These are phyloP conservation scores for Linurgus olivaceus DNA, from an alignment of 2,797 vertebrate species.

Conservation along the genomic window DNA sequence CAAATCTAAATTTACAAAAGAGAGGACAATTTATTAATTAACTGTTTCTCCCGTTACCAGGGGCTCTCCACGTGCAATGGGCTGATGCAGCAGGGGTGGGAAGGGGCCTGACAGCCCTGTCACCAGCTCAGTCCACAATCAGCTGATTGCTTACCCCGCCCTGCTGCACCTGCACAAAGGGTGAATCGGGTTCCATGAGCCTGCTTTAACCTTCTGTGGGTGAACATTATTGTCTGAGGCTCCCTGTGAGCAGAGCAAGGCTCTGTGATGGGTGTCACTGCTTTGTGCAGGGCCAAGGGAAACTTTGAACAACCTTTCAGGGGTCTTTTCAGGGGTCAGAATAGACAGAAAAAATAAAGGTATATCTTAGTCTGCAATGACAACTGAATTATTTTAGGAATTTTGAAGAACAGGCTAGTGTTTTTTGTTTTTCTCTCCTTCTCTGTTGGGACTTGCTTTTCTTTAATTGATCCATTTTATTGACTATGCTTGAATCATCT, in stretches of 20 bases:
- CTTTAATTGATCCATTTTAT: not conserved
- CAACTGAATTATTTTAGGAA: not conserved
- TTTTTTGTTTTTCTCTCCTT: not conserved
- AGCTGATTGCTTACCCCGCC: not conserved
- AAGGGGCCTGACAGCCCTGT: not conserved
- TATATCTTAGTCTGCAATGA: not conserved
- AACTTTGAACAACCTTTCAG: not conserved
- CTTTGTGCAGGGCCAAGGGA: accelerated
- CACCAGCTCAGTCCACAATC: accelerated
- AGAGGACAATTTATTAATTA: not conserved
- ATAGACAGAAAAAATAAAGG: not conserved
- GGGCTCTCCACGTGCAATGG: accelerated
- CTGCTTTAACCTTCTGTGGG: not conserved
- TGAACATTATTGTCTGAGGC: not conserved
- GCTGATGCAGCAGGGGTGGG: not conserved
- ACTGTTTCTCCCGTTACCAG: not conserved
- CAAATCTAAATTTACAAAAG: not conserved
- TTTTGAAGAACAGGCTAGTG: not conserved
- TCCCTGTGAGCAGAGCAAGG: not conserved
- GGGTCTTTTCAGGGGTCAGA: not conserved
- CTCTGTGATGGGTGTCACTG: not conserved
- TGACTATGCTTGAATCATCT: not conserved
- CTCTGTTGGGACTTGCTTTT: accelerated
- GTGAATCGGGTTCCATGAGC: not conserved
- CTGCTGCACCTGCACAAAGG: not conserved